Base-by-base conservation (phyloP, 2,888 invertebrate genomes). In the Dolichopus griseipennis region DNA sequence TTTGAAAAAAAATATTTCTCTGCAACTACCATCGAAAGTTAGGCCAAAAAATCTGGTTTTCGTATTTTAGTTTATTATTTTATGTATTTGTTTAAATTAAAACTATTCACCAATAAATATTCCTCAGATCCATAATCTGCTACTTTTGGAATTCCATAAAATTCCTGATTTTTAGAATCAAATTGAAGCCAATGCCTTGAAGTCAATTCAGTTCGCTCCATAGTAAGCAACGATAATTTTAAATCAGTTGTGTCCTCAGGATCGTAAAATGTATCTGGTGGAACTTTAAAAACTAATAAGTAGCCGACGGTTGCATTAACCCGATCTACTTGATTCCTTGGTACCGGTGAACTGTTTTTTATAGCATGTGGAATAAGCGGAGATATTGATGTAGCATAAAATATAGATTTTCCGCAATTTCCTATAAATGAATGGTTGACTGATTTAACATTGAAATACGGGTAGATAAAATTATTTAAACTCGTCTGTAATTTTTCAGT, bases 181-280 rank as follows among this genome's bases (percentile, higher is more conserved):
- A 95, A 94, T 79, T 94, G 93, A 71, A 97, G 81, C 95, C 96
- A 97, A 77, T 90, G 88, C 18, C 86, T 83, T 0, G 84, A 75
- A 8, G 87, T 86, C 34, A 93, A 83, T 65, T 86, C 84, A 7
- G 85, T 85, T 68, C 90, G 85, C 74, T 93, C 90, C 72, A 86
- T 87, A 69, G 90, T 90, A 65, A 91, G 84, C 0, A 95, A 83
- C 0, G 89, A 86, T 72, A 96, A 84, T 64, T 86, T 87, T 72
- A 96, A 83, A 0, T 92, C 88, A 71, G 87, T 87, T 20, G 90
- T 90, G 77, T 93, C 93, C 79, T 95, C 93, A 0, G 89, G 89
- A 83, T 95, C 95, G 80, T 89, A 93, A 84, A 95, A 96, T 2
- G 93, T 91, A 77, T 95, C 93, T 86, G 89, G 87, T 12, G 93